Evolutionary conservation across 1,140 invertebrate species (phyloP), one percentile per base, ranked within the genome.

Genomic region (Leguminivora glycinivorella): DNA sequence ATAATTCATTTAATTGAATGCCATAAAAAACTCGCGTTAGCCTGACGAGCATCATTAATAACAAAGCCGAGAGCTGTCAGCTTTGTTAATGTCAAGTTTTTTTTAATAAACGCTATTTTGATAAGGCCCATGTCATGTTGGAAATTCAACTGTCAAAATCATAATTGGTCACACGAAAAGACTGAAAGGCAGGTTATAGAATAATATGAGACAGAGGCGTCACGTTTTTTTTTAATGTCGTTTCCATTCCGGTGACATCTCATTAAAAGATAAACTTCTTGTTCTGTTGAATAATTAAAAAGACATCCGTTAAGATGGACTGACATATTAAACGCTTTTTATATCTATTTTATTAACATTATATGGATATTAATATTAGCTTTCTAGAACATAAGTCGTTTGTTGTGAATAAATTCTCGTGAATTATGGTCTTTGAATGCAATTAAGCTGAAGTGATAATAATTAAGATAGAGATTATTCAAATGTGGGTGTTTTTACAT

Each of bases 101-200:
- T 83, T 91, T 87, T 87, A 84, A 90, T 89, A 92, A 92, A 92
- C 89, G 89, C 87, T 92, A 91, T 92, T 92, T 92, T 92, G 92
- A 92, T 92, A 92, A 92, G 90, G 86, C 91, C 84, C 91, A 91
- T 89, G 92, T 92, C 92, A 90, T 92, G 90, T 92, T 80, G 83
- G 85, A 89, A 92, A 92, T 90, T 92, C 84, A 89, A 85, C 90
- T 92, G 92, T 92, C 92, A 91, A 84, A 89, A 88, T 78, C 84
- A 84, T 92, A 92, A 92, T 92, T 92, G 90, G 89, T 88, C 83
- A 82, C 82, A 84, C 83, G 88, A 85, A 89, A 86, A 87, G 81
- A 80, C 81, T 71, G 80, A 74, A 72, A 76, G 80, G 81, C 81
- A 85, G 85, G 78, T 82, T 81, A 78, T 79, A 77, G 83, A 80